Percentiles rank a stretch among this genome's conserved stretches.
phyloP scores from a whole-genome alignment of 30 jellyfish, hydroid and myxozoan species.

The Sanderia malayensis region DNA sequence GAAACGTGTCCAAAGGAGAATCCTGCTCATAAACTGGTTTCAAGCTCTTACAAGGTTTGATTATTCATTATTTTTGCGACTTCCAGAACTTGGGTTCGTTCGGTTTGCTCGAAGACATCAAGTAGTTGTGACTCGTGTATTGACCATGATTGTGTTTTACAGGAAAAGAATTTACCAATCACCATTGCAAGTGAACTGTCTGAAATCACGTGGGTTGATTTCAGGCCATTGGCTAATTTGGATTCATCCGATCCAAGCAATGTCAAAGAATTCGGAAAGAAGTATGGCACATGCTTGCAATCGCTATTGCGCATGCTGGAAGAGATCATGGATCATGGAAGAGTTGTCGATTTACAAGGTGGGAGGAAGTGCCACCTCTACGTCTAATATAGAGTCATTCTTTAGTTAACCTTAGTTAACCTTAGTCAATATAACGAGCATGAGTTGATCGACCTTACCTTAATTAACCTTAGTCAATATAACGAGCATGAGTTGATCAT shows the following conservation, averaged over 20 bases:
- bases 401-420: too few relatives aligned
- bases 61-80: too few relatives aligned
- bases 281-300: conserved; percentile 30
- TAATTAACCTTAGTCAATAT: too few relatives aligned
- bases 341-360: conserved; percentile 48
- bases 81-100: too few relatives aligned
- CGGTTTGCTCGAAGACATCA: too few relatives aligned
- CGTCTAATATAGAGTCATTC: too few relatives aligned
- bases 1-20: conserved; percentile 50
- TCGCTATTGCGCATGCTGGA: conserved; percentile 36
- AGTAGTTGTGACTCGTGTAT: too few relatives aligned
- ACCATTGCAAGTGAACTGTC: conserved; percentile 42
- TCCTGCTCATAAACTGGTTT: conserved; percentile 37
- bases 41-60: conserved; percentile 40
- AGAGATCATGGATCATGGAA: conserved; percentile 34
- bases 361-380: too few relatives aligned
- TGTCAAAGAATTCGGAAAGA: conserved; percentile 20
- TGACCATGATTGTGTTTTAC: background rate
- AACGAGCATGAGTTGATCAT: too few relatives aligned
- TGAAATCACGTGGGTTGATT: conserved; percentile 45
- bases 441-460: too few relatives aligned
- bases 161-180: conserved; percentile 39
- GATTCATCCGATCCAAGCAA: conserved; percentile 25
- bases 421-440: too few relatives aligned
- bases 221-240: conserved; percentile 32